Evolutionary conservation across 1,140 invertebrate genomes (phyloP).

Genomic region (Eueides isabella): DNA sequence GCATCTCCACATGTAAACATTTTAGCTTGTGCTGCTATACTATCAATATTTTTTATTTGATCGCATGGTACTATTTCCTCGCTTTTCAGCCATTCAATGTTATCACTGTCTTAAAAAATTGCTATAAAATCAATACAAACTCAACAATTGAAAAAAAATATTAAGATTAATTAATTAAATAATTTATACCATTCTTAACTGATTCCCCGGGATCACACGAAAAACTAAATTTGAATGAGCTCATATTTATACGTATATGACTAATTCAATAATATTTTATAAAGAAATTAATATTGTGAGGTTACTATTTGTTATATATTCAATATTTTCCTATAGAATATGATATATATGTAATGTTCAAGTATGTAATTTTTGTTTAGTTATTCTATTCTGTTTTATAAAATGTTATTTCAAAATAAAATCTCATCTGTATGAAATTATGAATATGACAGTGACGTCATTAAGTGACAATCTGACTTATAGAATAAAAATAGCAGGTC

Average conservation of each 20-base stretch:
- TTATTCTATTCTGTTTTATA: no score
- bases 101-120: conserved; percentile 34
- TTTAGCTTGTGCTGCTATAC: conserved; percentile 61
- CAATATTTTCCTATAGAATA: no score
- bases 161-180: conserved; percentile 1
- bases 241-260: conserved; percentile 58
- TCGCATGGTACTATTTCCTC: conserved; percentile 58
- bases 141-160: neutral
- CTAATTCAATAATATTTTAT: neutral
- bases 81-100: conserved; percentile 67
- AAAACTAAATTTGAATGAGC: conserved; percentile 82
- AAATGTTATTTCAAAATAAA: no score
- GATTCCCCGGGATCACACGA: conserved; percentile 44
- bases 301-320: no score
- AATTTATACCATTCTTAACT: conserved; percentile 28
- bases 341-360: no score
- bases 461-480: no score
- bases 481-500: no score
- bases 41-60: conserved; percentile 59
- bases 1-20: conserved; percentile 74
- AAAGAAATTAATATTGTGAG: no score
- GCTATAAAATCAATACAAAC: neutral
- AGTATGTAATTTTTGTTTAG: no score
- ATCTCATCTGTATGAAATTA: no score
- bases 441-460: no score